Conservation (phyloP, 2,113 vertebrate genomes). For the Aspidoscelis tigris region DNA sequence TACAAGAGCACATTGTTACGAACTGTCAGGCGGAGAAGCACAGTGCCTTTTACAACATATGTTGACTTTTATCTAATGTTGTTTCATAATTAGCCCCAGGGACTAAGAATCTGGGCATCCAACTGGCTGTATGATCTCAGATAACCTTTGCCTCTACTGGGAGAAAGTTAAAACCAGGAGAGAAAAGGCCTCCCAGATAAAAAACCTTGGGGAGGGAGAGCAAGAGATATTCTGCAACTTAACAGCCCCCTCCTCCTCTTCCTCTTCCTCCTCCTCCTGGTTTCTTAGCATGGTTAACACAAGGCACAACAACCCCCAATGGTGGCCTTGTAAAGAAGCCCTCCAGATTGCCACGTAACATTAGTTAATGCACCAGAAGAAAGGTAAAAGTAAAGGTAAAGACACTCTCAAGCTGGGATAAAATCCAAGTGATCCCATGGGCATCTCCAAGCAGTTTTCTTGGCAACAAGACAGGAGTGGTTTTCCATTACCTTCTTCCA, state of each 20-base stretch:
- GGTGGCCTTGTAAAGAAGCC: neutral
- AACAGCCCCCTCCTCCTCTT: neutral
- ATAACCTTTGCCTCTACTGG: slow-evolving; percentile 70
- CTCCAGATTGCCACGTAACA: neutral
- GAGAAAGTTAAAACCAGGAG: slow-evolving; percentile 45
- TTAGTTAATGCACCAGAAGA: too few relatives aligned
- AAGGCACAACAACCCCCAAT: too few relatives aligned
- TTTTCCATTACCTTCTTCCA: too few relatives aligned
- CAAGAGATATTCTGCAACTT: neutral
- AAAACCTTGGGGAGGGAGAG: neutral
- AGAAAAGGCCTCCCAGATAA: neutral
- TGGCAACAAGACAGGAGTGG: too few relatives aligned
- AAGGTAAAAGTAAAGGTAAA: too few relatives aligned
- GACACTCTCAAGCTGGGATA: too few relatives aligned
- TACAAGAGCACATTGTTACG: slow-evolving; percentile 84
- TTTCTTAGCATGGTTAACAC: neutral
- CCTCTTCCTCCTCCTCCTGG: neutral
- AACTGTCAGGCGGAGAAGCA: slow-evolving; percentile 82
- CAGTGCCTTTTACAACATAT: slow-evolving; percentile 83
- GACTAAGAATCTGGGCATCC: slow-evolving; percentile 72
- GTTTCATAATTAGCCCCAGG: slow-evolving; percentile 82
- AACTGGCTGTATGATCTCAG: slow-evolving; percentile 74
- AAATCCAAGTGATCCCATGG: too few relatives aligned
- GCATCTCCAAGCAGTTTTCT: too few relatives aligned
- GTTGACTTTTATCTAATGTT: slow-evolving; percentile 86